Evolutionary conservation across 30 jellyfish, hydroid and myxozoan genomes (phyloP), one percentile per base, ranked within the genome.

Genomic region (Rhopilema esculentum): DNA sequence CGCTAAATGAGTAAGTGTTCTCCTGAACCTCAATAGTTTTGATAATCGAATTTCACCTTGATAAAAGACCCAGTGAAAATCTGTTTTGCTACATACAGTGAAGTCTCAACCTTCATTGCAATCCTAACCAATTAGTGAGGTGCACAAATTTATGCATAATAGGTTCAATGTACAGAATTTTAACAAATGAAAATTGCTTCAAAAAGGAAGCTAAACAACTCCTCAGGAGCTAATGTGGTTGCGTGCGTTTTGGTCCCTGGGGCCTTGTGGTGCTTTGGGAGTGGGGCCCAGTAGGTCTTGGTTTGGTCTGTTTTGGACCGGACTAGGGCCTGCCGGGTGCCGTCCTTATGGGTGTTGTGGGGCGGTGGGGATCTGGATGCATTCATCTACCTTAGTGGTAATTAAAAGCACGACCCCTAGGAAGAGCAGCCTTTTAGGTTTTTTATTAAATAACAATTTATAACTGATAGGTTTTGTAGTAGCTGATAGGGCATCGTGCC

Each of bases 1-100:
- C 96, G 19, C 23, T 87, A 57, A 75, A 77, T 51, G 89, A 87
- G 96, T 87, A 52, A 87, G 96, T 87, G 27, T 49, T 7, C 18
- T 24, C 8, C 63, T n/a, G n/a, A n/a, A n/a, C n/a, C n/a, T n/a
- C n/a, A n/a, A n/a, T n/a, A n/a, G n/a, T n/a, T n/a, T n/a, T n/a
- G n/a, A n/a, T n/a, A n/a, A n/a, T n/a, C n/a, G n/a, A n/a, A n/a
- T n/a, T n/a, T n/a, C n/a, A n/a, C n/a, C n/a, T n/a, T n/a, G n/a
- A n/a, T n/a, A n/a, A n/a, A n/a, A n/a, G n/a, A n/a, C n/a, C n/a
- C n/a, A n/a, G n/a, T n/a, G n/a, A n/a, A n/a, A n/a, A n/a, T n/a
- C n/a, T n/a, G n/a, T n/a, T n/a, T n/a, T n/a, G n/a, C n/a, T n/a
- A n/a, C n/a, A n/a, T n/a, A n/a, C n/a, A n/a, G n/a, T n/a, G n/a